A percentile compares a stretch with the other conserved stretches of the same genome.
These are phyloP conservation scores for Lutjanus campechanus DNA, from an alignment of 2,797 vertebrate genomes.

Conservation along the genomic window DNA sequence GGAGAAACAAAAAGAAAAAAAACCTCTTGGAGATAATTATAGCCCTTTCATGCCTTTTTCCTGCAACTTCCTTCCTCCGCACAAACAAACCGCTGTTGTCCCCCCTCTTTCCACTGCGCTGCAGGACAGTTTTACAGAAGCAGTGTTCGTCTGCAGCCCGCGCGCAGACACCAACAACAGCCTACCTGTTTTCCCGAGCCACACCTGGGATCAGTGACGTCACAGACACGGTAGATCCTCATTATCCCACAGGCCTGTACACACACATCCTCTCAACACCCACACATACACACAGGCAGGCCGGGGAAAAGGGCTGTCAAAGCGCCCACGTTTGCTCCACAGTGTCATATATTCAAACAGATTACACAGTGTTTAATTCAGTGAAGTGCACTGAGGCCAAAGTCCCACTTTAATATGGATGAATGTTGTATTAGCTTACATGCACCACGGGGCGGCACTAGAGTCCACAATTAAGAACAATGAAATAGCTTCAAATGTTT, in stretches of 20 bases:
- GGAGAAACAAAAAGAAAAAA: neutral
- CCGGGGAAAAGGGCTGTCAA: accelerated
- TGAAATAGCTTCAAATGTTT: accelerated
- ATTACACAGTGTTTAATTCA: neutral
- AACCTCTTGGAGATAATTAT: constrained; percentile 69
- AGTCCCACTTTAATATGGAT: neutral
- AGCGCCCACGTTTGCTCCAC: neutral
- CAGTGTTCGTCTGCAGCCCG: neutral
- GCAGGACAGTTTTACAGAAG: accelerated
- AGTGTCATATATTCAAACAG: neutral
- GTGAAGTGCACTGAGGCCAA: neutral
- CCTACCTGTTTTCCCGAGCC: constrained; percentile 68
- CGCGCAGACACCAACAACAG: neutral
- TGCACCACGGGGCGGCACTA: constrained; percentile 12
- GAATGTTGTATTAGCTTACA: accelerated
- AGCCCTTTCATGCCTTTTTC: constrained; percentile 65
- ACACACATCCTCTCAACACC: neutral
- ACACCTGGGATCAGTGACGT: constrained; percentile 81
- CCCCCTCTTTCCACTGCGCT: neutral
- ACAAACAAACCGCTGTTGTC: constrained; percentile 45
- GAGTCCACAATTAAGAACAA: neutral
- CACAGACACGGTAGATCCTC: neutral
- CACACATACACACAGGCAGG: neutral
- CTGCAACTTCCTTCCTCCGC: constrained; percentile 74
- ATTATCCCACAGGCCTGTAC: neutral